Base-by-base conservation (phyloP, 2,113 vertebrate species). In the Struthio camelus region DNA sequence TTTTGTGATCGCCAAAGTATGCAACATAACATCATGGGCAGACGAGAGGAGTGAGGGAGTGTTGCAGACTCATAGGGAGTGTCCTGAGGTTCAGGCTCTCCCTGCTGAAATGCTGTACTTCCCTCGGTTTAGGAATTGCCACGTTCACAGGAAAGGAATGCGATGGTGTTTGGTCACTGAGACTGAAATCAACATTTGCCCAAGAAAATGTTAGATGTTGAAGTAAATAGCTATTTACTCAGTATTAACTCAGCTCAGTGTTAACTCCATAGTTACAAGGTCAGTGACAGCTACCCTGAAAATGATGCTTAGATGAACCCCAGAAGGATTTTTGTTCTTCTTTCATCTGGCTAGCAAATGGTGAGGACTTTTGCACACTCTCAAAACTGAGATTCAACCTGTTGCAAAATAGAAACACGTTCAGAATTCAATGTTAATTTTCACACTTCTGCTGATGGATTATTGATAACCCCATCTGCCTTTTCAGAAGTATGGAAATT, bases 121-220 rank as follows among this genome's bases (percentile, higher is more conserved):
- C 66, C 62, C 89, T 89, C 89, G 64, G 93, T 79, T 94, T 46
- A 92, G 69, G 84, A 97, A 91, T 72, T 95, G 91, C 77, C 89
- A 95, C 9, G 6, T 91, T 96, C 95, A 97, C 89, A 77, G 87
- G 91, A 96, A 96, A 96, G 94, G 95, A 97, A 97, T 96, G 95
- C 44, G 24, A 93, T 94, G 53, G 75, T 94, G 54, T 95, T 93
- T 69, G 64, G 89, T 94, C 89, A 83, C 71, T 73, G 56, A 89
- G 91, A 69, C 78, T 93, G 87, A 87, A 96, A 87, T 91, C 81
- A 94, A 87, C 89, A 85, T 96, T 95, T 94, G 79, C 81, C 75
- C 78, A 95, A 82, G 91, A 89, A 93, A 96, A 93, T 66, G 71
- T 89, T 77, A 93, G 79, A 89, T 91, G 89, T 94, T 58, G 96